Evolutionary conservation across 2,113 vertebrate species (phyloP).

Genomic region (Notarius quadriscutis): DNA sequence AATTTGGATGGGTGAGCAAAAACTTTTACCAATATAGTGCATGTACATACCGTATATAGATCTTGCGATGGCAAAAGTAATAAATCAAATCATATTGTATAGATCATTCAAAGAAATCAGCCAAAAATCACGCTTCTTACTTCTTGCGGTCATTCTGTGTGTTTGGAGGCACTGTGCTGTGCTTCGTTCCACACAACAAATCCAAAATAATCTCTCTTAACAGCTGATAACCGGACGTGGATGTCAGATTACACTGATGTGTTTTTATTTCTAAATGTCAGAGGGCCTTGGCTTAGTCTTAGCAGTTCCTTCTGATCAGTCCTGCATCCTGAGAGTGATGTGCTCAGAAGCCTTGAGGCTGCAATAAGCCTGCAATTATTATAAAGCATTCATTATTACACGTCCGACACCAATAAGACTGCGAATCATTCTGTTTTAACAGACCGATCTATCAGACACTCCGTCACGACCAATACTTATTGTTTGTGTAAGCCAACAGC

Average conservation of each 20-base stretch:
- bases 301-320: neutral
- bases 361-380: neutral
- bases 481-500: constrained; percentile 6
- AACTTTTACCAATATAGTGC: no score
- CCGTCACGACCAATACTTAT: neutral
- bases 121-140: neutral
- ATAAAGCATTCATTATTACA: neutral
- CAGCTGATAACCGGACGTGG: neutral
- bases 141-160: no score
- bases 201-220: neutral
- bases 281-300: no score
- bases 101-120: neutral
- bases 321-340: neutral
- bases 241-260: neutral
- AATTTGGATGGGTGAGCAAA: no score
- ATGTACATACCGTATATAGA: no score
- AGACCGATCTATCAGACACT: neutral
- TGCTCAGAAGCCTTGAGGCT: neutral
- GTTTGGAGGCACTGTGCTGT: neutral
- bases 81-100: no score
- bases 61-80: no score
- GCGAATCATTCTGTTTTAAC: neutral
- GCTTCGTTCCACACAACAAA: neutral
- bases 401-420: neutral
- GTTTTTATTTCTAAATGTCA: neutral